Base-by-base conservation (phyloP, 2,888 invertebrate genomes). In the Ectobius pallidus region DNA sequence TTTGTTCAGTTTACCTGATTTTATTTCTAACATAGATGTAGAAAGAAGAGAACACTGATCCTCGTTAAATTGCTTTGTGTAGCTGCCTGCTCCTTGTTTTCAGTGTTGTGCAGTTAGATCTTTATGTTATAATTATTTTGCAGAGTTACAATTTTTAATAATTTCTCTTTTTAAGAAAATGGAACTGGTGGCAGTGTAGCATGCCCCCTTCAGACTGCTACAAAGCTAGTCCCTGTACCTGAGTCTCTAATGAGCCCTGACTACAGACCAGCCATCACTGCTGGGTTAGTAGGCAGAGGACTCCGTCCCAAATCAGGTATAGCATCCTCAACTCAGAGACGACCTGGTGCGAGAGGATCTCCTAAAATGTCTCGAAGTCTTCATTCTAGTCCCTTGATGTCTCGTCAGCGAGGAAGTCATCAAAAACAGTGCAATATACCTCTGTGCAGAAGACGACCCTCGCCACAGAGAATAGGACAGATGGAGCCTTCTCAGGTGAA, bases 221-320 rank as follows among this genome's bases (percentile, higher is more conserved):
- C 93, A 0, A 94, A 94, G 83, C 90, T 94, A 86, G 92, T 95
- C 0, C 95, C 94, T 0, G 94, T 94, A 32, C 94, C 94, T 0
- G 95, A 95, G 81, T 92, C 93, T 0, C 84, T 95, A 1, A 93
- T 94, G 92, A 94, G 94, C 80, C 94, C 93, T 0, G 93, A 93
- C 81, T 91, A 91, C 81, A 88, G 83, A 44, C 84, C 84, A 25
- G 74, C 84, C 25, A 72, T 79, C 1, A 61, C 20, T 25, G 27
- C 44, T 27, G 46, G 65, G 11, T 44, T 65, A 11, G 30, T 30
- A 27, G 30, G 46, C 25, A 16, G 46, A 27, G 65, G 70, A 14
- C 14, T 69, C 16, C 67, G 72, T 16, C 73, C 70, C 49, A 71
- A 71, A 16, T 63, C 71, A 39, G 52, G 67, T 14, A n/a, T 46